Conservation (phyloP, 2,113 vertebrate genomes). For the Mobula birostris region DNA sequence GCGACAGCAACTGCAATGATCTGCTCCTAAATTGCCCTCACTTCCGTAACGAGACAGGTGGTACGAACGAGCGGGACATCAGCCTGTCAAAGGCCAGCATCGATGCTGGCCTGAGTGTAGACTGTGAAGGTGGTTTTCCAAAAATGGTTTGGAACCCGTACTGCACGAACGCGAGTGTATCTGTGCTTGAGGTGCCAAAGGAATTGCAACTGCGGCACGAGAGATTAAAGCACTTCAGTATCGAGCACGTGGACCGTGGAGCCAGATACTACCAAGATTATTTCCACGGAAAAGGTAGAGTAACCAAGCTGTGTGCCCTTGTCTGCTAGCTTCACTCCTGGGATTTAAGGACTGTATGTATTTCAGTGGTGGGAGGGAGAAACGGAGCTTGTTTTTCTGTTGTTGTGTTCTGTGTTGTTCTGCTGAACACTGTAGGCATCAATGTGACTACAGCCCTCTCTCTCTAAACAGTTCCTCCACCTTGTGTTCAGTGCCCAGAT, state of each 20-base stretch:
- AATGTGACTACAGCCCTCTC: background rate
- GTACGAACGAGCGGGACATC: constrained; percentile 67
- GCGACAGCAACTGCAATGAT: constrained; percentile 62
- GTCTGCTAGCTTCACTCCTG: background rate
- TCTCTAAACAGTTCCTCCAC: background rate
- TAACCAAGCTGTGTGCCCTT: background rate
- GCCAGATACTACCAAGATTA: constrained; percentile 83
- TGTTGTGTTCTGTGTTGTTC: too few species aligned
- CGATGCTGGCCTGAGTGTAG: constrained; percentile 28
- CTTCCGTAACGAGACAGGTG: constrained; percentile 83
- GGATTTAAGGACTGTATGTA: too few species aligned
- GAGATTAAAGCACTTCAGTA: constrained; percentile 66
- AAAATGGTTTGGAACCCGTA: constrained; percentile 49
- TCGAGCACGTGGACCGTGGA: constrained; percentile 84
- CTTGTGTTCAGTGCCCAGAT: background rate
- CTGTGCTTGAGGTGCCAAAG: constrained; percentile 69
- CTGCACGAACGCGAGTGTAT: constrained; percentile 76
- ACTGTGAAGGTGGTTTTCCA: background rate
- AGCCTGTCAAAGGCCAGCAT: constrained; percentile 66
- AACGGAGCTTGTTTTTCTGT: too few species aligned
- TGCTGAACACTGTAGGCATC: background rate
- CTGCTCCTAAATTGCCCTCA: constrained; percentile 85
- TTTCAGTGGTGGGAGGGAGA: too few species aligned
- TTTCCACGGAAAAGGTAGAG: constrained; percentile 69
- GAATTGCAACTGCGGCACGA: constrained; percentile 62